These are phyloP conservation scores for Xestia rhomboidea DNA, from an alignment of 2,888 invertebrate genomes.

Conservation along the genomic window DNA sequence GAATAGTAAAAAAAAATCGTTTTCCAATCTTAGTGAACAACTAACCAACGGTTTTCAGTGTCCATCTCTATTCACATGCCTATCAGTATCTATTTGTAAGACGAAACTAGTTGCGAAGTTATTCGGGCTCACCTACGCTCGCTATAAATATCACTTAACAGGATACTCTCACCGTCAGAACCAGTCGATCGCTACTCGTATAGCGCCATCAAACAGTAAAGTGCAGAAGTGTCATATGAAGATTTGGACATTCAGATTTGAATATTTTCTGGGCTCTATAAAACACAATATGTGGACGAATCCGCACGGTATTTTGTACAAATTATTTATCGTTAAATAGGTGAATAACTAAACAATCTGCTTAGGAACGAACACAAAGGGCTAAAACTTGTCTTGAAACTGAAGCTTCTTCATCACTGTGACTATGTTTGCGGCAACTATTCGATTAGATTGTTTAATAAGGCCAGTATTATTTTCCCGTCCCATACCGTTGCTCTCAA, in stretches of 20 bases:
- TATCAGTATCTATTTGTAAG: slow-evolving; percentile 39
- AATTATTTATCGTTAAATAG: no score
- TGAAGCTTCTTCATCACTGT: not conserved
- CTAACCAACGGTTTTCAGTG: not conserved
- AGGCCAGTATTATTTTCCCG: not conserved
- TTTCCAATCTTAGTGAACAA: not conserved
- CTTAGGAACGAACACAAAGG: not conserved
- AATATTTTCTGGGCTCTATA: not conserved
- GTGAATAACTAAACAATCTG: not conserved
- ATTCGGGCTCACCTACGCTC: slow-evolving; percentile 63
- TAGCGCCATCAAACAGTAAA: not conserved
- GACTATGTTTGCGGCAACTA: not conserved
- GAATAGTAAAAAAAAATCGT: not conserved
- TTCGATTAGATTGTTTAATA: not conserved
- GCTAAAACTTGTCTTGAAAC: not conserved
- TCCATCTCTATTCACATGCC: slow-evolving; percentile 12
- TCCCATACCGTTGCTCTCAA: not conserved
- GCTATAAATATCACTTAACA: slow-evolving; percentile 72
- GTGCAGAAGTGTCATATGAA: not conserved
- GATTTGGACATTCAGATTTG: not conserved
- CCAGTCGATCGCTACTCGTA: slow-evolving; percentile 68
- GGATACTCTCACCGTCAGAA: slow-evolving; percentile 64
- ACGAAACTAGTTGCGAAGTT: slow-evolving; percentile 60
- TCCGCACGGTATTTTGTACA: not conserved
- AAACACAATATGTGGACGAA: fast-evolving